A percentile compares a stretch with the other conserved stretches of the same genome.
Evolutionary conservation across 2,113 vertebrate genomes (phyloP).

Genomic region (Xenotilapia flavipinnis): DNA sequence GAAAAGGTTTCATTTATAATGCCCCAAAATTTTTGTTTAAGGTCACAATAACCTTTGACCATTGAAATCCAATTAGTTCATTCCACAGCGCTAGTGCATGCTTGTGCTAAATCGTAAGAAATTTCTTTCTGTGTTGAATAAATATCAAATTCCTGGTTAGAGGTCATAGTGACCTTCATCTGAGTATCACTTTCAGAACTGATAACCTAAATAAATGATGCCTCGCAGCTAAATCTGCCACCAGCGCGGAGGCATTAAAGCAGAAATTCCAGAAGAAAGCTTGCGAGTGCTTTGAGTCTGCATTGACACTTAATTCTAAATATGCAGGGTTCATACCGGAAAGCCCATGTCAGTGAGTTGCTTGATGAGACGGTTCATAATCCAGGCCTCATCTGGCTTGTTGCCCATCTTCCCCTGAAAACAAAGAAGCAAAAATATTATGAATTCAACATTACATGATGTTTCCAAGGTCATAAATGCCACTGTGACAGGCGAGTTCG

Average conservation of each 20-base stretch:
- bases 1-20: background rate
- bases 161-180: background rate
- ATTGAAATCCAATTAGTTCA: background rate
- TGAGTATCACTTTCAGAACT: background rate
- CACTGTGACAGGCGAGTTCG: background rate
- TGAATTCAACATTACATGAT: background rate
- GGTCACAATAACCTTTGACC: background rate
- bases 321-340: slow-evolving; percentile 75
- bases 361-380: slow-evolving; percentile 94
- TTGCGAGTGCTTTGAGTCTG: background rate
- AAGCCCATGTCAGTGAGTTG: slow-evolving; percentile 99
- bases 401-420: slow-evolving; percentile 82
- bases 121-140: background rate
- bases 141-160: background rate
- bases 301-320: background rate
- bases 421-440: background rate
- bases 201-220: background rate
- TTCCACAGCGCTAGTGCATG: background rate
- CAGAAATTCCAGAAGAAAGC: background rate
- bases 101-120: background rate
- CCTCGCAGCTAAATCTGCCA: background rate
- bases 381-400: slow-evolving; percentile 93
- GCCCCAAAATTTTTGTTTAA: background rate
- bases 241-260: background rate
- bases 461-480: background rate